Evolutionary conservation across 2,113 vertebrate genomes (phyloP).

Genomic region (Hucho hucho): DNA sequence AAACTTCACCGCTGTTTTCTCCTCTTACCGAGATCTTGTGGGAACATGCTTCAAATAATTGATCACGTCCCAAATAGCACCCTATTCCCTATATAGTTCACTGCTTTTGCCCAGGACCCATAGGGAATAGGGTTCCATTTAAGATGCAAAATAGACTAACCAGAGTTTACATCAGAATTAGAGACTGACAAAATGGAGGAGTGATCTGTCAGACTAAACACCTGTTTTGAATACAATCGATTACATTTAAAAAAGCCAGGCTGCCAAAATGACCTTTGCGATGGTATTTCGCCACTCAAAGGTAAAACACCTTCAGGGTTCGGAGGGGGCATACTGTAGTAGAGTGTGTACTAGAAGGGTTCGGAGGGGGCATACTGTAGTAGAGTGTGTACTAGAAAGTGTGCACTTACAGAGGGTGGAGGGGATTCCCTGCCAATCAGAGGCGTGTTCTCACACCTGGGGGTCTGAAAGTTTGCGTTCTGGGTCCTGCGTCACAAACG

Average conservation of each 20-base stretch:
- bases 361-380: too few species aligned
- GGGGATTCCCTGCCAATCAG: slow-evolving; percentile 97
- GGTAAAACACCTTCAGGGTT: slow-evolving; percentile 13
- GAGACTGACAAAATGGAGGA: slow-evolving; percentile 51
- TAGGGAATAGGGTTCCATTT: not conserved
- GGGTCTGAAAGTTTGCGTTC: slow-evolving; percentile 97
- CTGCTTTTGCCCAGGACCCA: not conserved
- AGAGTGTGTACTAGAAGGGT: slow-evolving; percentile 54
- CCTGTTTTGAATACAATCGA: slow-evolving; percentile 38
- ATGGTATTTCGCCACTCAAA: slow-evolving; percentile 44
- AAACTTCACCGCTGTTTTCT: not conserved
- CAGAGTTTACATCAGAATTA: slow-evolving; percentile 70
- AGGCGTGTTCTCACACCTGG: slow-evolving; percentile 96
- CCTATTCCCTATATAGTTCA: too few species aligned
- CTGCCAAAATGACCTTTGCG: slow-evolving; percentile 72
- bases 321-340: not conserved
- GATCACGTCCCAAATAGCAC: too few species aligned
- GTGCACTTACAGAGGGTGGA: slow-evolving; percentile 95
- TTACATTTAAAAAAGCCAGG: slow-evolving; percentile 54
- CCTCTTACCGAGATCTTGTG: not conserved
- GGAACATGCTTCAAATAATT: not conserved
- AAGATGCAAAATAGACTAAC: slow-evolving; percentile 37
- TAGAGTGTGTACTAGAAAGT: slow-evolving; percentile 66
- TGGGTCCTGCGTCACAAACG: slow-evolving; percentile 86
- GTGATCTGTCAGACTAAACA: not conserved